A percentile compares a stretch with the other conserved stretches of the same genome.
These are phyloP conservation scores for Amitus sp. DNA, from an alignment of 2,888 invertebrate species.

Conservation along the genomic window DNA sequence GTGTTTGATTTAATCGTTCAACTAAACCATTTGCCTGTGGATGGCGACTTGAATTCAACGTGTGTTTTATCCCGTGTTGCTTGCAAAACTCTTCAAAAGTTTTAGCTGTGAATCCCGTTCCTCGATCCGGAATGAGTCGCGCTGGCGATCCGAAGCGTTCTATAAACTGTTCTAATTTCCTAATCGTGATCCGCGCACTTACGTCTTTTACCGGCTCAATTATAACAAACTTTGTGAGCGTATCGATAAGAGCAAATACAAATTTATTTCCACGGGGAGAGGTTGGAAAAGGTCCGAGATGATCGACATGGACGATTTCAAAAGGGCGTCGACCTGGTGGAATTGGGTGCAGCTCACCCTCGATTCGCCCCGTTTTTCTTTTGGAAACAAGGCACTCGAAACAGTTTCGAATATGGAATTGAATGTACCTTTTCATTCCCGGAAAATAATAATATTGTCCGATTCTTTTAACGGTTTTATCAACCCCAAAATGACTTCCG, in stretches of 20 bases:
- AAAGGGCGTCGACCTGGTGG: constrained; percentile 34
- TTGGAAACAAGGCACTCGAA: constrained; percentile 6
- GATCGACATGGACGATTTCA: constrained; percentile 30
- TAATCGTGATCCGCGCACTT: constrained; percentile 10
- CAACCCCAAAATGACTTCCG: constrained; percentile 4
- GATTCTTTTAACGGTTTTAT: neutral
- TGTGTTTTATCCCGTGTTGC: constrained; percentile 9
- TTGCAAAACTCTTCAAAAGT: constrained; percentile 26
- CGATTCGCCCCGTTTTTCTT: constrained; percentile 1
- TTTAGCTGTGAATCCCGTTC: constrained; percentile 26
- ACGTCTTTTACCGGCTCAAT: constrained; percentile 33
- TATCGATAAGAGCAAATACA: constrained; percentile 19
- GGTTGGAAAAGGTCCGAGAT: constrained; percentile 32
- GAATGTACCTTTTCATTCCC: neutral
- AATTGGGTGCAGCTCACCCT: constrained; percentile 13
- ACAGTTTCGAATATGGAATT: constrained; percentile 10
- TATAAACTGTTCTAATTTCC: constrained; percentile 22
- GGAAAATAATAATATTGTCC: constrained; percentile 10
- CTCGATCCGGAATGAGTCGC: constrained; percentile 25
- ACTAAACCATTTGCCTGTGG: constrained; percentile 13
- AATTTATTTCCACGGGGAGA: constrained; percentile 7
- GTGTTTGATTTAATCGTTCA: constrained; percentile 8
- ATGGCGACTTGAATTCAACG: constrained; percentile 17
- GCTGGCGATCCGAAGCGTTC: constrained; percentile 22
- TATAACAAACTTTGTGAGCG: constrained; percentile 22